Base-by-base conservation (phyloP, 2,113 vertebrate species). In the Salvelinus fontinalis region DNA sequence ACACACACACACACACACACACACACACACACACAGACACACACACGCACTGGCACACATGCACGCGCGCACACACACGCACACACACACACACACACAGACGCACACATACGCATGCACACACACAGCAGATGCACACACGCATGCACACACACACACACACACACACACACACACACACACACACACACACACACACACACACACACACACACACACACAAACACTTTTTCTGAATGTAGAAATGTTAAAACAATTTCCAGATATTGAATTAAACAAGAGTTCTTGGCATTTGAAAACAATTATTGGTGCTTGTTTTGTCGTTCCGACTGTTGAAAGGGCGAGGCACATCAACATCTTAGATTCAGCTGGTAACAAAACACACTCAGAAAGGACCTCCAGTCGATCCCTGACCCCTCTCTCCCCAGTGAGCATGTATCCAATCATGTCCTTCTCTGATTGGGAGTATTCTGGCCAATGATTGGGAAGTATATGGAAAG, bases 241-340 rank as follows among this genome's bases (percentile, higher is more conserved):
- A 31, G 18, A 68, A 16, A 74, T 74, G n/a, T 49, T 65, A 8
- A 54, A 54, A 18, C 16, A 70, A 70, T 29, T 48, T 76, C 27
- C 27, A 60, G 27, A 76, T 70, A 71, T 77, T 66, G 62, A 71
- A 7, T 77, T 49, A 22, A 14, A 27, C 59, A 67, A 65, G n/a
- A 67, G n/a, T 26, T 60, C 29, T 44, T 77, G 75, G 62, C 75
- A 77, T 71, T 77, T 77, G 39, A 77, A 77, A 77, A 71, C 69
- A 77, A 66, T 71, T 77, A 77, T 31, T 29, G 57, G 12, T 59
- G 44, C 49, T 54, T 66, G 76, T 39, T 49, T 39, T 66, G 44
- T 57, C 29, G 57, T 67, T 67, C 12, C 20, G 64, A 65, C n/a
- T 13, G 29, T 31, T 26, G 24, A 70, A 78, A 73, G 49, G 70